These are phyloP conservation scores for Drosophila demipolita DNA, from an alignment of 2,888 invertebrate genomes.

Conservation along the genomic window DNA sequence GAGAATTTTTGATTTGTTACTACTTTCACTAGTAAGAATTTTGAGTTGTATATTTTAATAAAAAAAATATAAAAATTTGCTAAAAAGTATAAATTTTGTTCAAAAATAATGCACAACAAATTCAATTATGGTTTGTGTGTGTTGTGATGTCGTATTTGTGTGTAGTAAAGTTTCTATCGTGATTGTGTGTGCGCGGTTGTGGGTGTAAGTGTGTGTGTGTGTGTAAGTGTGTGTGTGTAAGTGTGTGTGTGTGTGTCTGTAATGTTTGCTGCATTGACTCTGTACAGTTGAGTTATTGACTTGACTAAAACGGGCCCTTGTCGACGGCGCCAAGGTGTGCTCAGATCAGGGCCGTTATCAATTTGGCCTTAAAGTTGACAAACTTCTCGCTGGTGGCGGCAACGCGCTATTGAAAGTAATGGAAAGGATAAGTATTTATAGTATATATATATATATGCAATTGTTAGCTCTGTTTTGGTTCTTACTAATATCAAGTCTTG, in stretches of 20 bases:
- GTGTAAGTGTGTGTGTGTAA: slow-evolving; percentile 3
- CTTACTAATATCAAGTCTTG: slow-evolving; percentile 94
- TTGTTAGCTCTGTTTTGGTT: slow-evolving; percentile 27
- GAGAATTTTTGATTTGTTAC: slow-evolving; percentile 33
- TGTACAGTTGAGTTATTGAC: slow-evolving; percentile 67
- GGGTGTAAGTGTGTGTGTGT: not conserved
- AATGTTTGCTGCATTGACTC: slow-evolving; percentile 62
- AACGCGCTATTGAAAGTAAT: slow-evolving; percentile 87
- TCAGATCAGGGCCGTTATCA: slow-evolving; percentile 95
- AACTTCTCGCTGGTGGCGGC: slow-evolving; percentile 96
- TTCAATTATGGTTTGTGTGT: slow-evolving; percentile 14
- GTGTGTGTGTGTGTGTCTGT: slow-evolving; percentile 8
- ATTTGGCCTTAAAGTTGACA: slow-evolving; percentile 96
- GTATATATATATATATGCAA: no score
- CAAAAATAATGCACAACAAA: slow-evolving; percentile 39
- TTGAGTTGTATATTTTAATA: slow-evolving; percentile 30
- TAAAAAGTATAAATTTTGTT: slow-evolving; percentile 45
- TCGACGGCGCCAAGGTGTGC: slow-evolving; percentile 41
- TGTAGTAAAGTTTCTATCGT: slow-evolving; percentile 28
- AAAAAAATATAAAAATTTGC: slow-evolving; percentile 56
- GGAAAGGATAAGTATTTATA: not conserved
- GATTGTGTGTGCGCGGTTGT: slow-evolving; percentile 13
- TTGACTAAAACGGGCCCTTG: slow-evolving; percentile 69
- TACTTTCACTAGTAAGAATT: slow-evolving; percentile 42
- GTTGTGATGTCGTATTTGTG: slow-evolving; percentile 12